Base-by-base conservation (phyloP, 2,113 vertebrate genomes). In the Mormyrus iriodes region DNA sequence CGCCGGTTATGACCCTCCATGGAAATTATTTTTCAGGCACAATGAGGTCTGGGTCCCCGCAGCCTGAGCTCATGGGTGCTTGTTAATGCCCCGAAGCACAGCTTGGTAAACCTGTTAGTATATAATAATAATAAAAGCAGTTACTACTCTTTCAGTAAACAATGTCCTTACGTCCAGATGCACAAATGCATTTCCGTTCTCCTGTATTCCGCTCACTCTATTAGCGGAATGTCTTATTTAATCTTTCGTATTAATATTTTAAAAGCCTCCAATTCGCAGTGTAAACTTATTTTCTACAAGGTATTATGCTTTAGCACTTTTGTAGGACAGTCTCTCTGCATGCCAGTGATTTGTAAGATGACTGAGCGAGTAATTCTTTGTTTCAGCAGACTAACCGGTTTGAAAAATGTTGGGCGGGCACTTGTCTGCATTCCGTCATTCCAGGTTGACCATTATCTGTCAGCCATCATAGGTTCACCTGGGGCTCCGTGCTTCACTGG, bases 21-120 rank as follows among this genome's bases (percentile, higher is more conserved):
- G 85, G 86, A 27, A 24, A 0, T 44, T 92, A 0, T 13, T 92
- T 15, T 0, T 94, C 87, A 88, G 93, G 24, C 94, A 95, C 90
- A 95, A 94, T 88, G 95, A 96, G 91, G 46, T 95, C 83, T 96
- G 93, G 95, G 44, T 94, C 48, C 15, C 15, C 0, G 89, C 90
- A 27, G 21, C 24, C 0, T 91, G 58, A 90, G 65, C 17, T 79
- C 15, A 79, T 2, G 6, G 27, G 9, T 48, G 12, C 3, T 69
- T 44, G 5, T 42, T 21, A 49, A 49, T 27, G 46, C 44, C 21
- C n/a, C 84, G 4, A 46, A 42, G 42, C 15, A 44, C 13, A 9
- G 46, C 44, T 49, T 27, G 82, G 15, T 6, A 79, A 19, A 17
- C 46, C 42, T 85, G 82, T 48, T 49, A 46, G 19, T 69, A 27